Percentiles rank a stretch among this genome's conserved stretches.
phyloP scores from a whole-genome alignment of 2,888 invertebrate genomes.

The Sisyra terminalis region DNA sequence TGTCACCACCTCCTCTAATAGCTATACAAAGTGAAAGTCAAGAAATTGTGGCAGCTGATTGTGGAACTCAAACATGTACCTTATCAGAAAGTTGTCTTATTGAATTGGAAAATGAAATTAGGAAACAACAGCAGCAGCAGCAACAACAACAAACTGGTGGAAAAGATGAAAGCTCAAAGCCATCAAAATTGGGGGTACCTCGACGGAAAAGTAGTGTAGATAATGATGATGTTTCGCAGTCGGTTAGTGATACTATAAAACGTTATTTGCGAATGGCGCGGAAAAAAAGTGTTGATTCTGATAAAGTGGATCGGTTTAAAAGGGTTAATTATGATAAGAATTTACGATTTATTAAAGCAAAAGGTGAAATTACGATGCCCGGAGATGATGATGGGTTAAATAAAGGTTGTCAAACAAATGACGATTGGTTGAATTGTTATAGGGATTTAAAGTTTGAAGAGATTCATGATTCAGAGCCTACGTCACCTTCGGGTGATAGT shows the following conservation, averaged over 20 bases:
- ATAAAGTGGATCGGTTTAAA: conserved; percentile 67
- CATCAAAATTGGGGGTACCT: conserved; percentile 22
- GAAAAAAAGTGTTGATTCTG: conserved; percentile 70
- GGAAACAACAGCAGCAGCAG: conserved; percentile 8
- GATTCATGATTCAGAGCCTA: conserved; percentile 19
- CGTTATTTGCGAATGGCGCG: conserved; percentile 74
- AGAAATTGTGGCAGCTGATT: conserved; percentile 31
- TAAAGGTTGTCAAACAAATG: conserved; percentile 64
- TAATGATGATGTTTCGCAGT: conserved; percentile 71
- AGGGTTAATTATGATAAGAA: conserved; percentile 78
- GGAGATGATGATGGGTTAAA: conserved; percentile 62
- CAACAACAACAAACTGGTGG: conserved; percentile 26
- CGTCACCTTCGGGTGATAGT: conserved; percentile 20
- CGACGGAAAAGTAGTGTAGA: conserved; percentile 63
- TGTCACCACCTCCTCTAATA: conserved; percentile 48
- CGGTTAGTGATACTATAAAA: conserved; percentile 75
- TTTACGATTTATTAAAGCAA: conserved; percentile 65
- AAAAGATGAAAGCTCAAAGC: conserved; percentile 25
- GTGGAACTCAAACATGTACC: conserved; percentile 44
- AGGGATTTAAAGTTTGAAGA: conserved; percentile 30
- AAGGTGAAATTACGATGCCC: conserved; percentile 53
- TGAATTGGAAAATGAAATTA: conserved; percentile 29
- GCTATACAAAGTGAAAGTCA: conserved; percentile 44
- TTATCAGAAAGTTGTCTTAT: conserved; percentile 37
- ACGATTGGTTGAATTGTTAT: conserved; percentile 50